Evolutionary conservation across 2,888 invertebrate genomes (phyloP), one percentile per base, ranked within the genome.

Genomic region (Macrosoma leucophasiata): DNA sequence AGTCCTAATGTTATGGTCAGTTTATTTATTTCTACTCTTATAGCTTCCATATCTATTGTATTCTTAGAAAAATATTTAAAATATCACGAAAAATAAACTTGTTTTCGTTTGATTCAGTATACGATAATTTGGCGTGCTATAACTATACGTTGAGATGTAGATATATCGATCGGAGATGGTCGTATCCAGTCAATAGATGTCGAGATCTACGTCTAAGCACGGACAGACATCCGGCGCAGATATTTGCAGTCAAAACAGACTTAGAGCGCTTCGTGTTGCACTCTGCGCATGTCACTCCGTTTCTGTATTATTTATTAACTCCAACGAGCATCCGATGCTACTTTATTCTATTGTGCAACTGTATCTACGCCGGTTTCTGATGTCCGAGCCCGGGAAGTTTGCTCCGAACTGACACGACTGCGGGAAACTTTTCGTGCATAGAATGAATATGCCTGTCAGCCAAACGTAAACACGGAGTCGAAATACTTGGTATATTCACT

Each of bases 281-380:
- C 71, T 76, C 74, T 73, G 78, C 77, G 75, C 78, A 77, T 77
- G 78, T 78, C 82, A 76, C 67, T 77, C 71, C 55, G 52, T 62
- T 68, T 64, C 73, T 71, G 69, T 81, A 81, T 81, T 82, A 84
- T 82, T 82, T 82, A 84, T 81, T 81, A 82, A 82, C 77, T 75
- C 73, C 77, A 81, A 82, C 82, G 68, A 81, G 81, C 76, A 74
- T 82, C 78, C 79, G 78, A 82, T 79, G 79, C 76, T 78, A 76
- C 79, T 79, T 76, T 79, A 82, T 82, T 75, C 78, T 68, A 82
- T 82, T 82, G 82, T 79, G 72, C 62, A 71, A 71, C 74, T 73
- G 71, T 69, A 75, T 67, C 70, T 56, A 51, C 61, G 56, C 58
- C 64, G 65, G 69, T 61, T 70, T 59, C 72, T 72, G 74, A 77